Base-by-base conservation (phyloP, 2,888 invertebrate species). In the Laspeyria flexula region DNA sequence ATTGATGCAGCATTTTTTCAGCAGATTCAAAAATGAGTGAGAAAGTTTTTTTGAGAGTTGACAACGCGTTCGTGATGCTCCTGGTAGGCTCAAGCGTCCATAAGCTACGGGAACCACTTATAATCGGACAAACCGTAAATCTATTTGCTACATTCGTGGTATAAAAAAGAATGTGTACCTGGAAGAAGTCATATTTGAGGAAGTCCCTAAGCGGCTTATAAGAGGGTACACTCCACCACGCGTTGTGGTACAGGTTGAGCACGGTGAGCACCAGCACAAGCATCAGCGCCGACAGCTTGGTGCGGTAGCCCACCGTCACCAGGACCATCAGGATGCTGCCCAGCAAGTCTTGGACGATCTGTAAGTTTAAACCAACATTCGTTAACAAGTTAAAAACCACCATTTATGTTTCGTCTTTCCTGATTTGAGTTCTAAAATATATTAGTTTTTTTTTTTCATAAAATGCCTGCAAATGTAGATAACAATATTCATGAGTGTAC, bases 141-240 rank as follows among this genome's bases (percentile, higher is more conserved):
- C 5, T 21, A 5, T 21, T 5, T 21, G 21, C 21, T 5, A 21
- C 5, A 21, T 3, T n/a, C n/a, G n/a, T 18, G 31, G 18, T 10
- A 7, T 15, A 3, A 33, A n/a, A 15, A 13, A 33, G 9, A 9
- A 33, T 6, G n/a, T 10, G 31, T 86, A 97, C 98, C 95, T 99
- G 99, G 96, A 99, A 99, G 94, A 99, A 99, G 92, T 99, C 99
- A 83, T 99, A 99, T 94, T 99, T 99, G 70, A 99, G 96, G 93
- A 99, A 99, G 93, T 99, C 99, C 85, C 99, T 94, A 71, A 99
- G 96, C 45, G 99, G 99, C 79, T 98, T 98, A 88, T 98, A 97
- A 5, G 96, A 94, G 2, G 99, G 98, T 82, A 99, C 96, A 75
- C 95, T 94, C 99, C 99, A 99, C 97, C 98, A 99, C 64, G 98